phyloP scores from a whole-genome alignment of 1,140 invertebrate genomes.

The Drosophila lini region DNA sequence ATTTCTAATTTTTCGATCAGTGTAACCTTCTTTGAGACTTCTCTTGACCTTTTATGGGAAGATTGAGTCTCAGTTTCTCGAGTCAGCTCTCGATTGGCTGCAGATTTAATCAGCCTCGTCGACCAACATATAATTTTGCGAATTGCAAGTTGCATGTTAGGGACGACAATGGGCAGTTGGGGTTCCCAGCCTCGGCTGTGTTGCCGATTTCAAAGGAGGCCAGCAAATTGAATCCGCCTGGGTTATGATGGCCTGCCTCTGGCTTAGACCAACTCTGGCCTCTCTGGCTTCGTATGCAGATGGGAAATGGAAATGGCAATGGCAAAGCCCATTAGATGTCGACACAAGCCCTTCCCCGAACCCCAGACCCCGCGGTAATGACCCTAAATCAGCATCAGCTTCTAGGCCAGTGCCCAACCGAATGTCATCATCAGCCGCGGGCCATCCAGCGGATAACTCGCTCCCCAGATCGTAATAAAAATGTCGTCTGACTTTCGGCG shows the following conservation, averaged over 20 bases:
- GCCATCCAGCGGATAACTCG: conserved; percentile 8
- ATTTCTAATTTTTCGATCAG: no score
- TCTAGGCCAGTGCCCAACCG: conserved; percentile 63
- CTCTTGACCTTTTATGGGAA: conserved; percentile 47
- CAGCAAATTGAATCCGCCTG: conserved; percentile 69
- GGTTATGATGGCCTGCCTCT: conserved; percentile 49
- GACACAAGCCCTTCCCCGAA: conserved; percentile 35
- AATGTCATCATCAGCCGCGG: conserved; percentile 76
- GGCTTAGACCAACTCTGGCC: conserved; percentile 34
- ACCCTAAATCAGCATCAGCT: conserved; percentile 65
- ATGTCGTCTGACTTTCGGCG: conserved; percentile 56
- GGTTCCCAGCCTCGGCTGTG: conserved; percentile 13
- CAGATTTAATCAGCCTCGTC: conserved; percentile 48
- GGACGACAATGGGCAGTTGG: conserved; percentile 29
- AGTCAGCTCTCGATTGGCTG: conserved; percentile 7
- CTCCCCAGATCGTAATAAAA: conserved; percentile 66
- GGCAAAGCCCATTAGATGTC: conserved; percentile 42
- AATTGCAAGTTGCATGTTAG: conserved; percentile 42
- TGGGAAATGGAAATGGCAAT: conserved; percentile 17
- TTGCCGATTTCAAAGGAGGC: conserved; percentile 17
- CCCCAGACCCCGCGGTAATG: conserved; percentile 17
- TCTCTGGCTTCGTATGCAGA: conserved; percentile 19
- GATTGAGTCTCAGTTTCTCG: conserved; percentile 19
- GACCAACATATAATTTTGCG: conserved; percentile 52
- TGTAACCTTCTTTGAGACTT: conserved; percentile 1